Percentiles rank a stretch among this genome's conserved stretches.
These are phyloP conservation scores for Dendrocincla fuliginosa DNA, from an alignment of 2,797 vertebrate genomes.

Conservation along the genomic window DNA sequence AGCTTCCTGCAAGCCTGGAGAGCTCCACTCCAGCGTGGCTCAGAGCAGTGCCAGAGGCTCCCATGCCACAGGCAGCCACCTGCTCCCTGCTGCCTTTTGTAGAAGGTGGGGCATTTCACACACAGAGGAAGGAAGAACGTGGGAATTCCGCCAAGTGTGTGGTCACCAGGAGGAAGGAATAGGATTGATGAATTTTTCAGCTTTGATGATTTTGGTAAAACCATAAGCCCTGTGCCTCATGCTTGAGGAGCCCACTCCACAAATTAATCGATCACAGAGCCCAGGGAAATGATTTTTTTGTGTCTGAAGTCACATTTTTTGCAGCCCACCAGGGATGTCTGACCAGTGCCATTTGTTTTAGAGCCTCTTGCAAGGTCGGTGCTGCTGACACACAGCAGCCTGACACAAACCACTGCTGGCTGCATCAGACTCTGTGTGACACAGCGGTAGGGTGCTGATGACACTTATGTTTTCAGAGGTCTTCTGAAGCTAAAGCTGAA, in stretches of 20 bases:
- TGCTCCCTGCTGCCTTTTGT: rapidly evolving
- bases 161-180: slow-evolving; percentile 36
- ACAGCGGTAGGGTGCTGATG: neutral
- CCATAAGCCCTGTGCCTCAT: neutral
- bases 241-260: neutral
- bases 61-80: rapidly evolving
- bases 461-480: neutral
- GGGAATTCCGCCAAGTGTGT: neutral
- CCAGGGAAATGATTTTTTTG: neutral
- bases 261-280: rapidly evolving
- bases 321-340: neutral
- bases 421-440: neutral
- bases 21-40: rapidly evolving
- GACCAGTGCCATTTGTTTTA: neutral
- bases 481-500: neutral
- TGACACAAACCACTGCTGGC: neutral
- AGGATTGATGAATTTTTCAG: neutral
- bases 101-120: neutral
- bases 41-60: neutral
- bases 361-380: neutral
- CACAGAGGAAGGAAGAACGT: neutral
- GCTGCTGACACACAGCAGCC: neutral
- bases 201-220: neutral
- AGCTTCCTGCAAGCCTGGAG: neutral
- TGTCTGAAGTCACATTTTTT: neutral